Conservation (phyloP, 2,888 invertebrate species). For the Chymomyza fuscimana region DNA sequence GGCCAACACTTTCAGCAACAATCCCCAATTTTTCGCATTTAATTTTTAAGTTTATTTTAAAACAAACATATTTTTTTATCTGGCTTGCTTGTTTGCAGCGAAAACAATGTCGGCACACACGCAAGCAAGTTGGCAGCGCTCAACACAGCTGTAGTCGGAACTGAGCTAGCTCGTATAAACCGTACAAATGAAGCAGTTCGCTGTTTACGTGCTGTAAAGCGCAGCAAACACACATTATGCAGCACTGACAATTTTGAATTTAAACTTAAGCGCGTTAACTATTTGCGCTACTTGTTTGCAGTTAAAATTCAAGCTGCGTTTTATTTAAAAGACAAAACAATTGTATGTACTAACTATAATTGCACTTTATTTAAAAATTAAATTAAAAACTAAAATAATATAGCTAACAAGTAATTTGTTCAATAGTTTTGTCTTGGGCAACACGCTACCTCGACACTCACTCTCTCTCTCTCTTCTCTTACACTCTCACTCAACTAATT, state of each 20-base stretch:
- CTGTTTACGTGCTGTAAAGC: neutral
- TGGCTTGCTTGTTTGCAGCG: neutral
- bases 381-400: slow-evolving; percentile 26
- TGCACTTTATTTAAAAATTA: slow-evolving; percentile 57
- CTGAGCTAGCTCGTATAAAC: neutral
- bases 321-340: neutral
- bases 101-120: neutral
- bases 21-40: neutral
- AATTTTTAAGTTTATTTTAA: neutral
- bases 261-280: neutral
- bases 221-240: neutral
- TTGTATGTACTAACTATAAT: slow-evolving; percentile 39
- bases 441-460: neutral
- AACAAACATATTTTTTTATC: neutral
- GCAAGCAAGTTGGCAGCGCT: neutral
- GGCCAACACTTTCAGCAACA: too few relatives aligned
- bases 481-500: slow-evolving; percentile 49
- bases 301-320: neutral
- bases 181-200: neutral
- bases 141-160: neutral
- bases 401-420: slow-evolving; percentile 49
- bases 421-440: slow-evolving; percentile 11
- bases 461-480: neutral
- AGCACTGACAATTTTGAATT: slow-evolving; percentile 21
- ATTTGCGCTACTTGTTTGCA: neutral